A percentile compares a stretch with the other conserved stretches of the same genome.
These are phyloP conservation scores for Bursaphelenchus mucronatus DNA, from an alignment of 1,140 invertebrate species.

Conservation along the genomic window DNA sequence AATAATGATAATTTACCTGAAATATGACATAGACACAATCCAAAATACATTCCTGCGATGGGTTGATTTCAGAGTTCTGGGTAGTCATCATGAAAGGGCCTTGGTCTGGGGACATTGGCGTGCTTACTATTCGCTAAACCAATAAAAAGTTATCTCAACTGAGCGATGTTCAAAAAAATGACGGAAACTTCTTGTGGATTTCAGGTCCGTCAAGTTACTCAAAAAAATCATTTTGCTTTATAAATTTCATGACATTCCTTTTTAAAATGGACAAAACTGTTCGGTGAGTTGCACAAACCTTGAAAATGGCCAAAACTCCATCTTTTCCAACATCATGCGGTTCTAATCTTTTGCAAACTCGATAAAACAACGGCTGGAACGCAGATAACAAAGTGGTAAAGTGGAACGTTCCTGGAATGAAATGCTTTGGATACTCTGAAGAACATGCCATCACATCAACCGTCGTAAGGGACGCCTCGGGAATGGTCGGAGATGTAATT, in stretches of 20 bases:
- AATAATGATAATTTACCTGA: constrained; percentile 37
- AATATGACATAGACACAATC: constrained; percentile 43
- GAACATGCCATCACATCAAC: background rate
- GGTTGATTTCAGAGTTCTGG: constrained; percentile 39
- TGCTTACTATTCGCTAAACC: constrained; percentile 44
- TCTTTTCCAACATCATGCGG: constrained; percentile 38
- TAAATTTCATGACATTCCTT: too few relatives aligned
- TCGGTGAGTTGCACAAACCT: constrained; percentile 4
- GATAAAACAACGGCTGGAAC: constrained; percentile 50
- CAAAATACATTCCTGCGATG: constrained; percentile 56
- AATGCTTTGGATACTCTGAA: constrained; percentile 28
- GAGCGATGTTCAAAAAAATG: background rate
- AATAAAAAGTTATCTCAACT: constrained; percentile 10
- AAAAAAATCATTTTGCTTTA: too few relatives aligned
- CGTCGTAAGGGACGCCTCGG: constrained; percentile 18
- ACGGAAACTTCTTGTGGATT: too few relatives aligned
- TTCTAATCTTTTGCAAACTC: constrained; percentile 40
- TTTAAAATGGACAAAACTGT: too few relatives aligned
- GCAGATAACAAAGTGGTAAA: constrained; percentile 53
- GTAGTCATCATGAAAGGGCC: constrained; percentile 50
- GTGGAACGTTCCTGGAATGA: constrained; percentile 53
- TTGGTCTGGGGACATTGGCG: constrained; percentile 49
- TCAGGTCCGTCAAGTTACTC: too few relatives aligned
- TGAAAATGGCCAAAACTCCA: constrained; percentile 38
- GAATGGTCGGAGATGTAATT: constrained; percentile 28